Conservation (phyloP, 2,888 invertebrate genomes). For the Eupithecia tripunctaria region DNA sequence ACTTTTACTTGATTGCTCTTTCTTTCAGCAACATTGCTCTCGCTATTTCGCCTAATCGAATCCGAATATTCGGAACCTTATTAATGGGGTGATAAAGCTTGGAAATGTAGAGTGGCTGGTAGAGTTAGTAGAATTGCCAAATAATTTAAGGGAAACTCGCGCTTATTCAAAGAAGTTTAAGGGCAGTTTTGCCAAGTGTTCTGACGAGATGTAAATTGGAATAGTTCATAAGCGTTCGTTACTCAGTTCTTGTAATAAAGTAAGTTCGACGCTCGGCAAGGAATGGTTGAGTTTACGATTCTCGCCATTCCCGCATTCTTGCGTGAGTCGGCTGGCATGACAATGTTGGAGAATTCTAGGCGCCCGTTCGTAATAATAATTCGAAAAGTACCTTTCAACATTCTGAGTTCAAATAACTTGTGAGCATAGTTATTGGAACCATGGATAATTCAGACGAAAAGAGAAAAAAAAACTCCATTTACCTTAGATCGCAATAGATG, state of each 20-base stretch:
- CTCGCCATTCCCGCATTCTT: constrained; percentile 46
- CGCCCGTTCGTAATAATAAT: constrained; percentile 18
- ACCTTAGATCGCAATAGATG: too few species aligned
- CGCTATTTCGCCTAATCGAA: constrained; percentile 19
- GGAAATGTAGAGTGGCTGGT: background rate
- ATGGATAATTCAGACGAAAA: background rate
- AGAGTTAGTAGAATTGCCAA: background rate
- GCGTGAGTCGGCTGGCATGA: constrained; percentile 44
- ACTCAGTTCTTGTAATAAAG: constrained; percentile 38
- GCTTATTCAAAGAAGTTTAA: constrained; percentile 23
- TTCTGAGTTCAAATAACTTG: background rate
- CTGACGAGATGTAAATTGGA: constrained; percentile 60
- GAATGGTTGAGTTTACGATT: constrained; percentile 50
- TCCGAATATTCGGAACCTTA: constrained; percentile 15
- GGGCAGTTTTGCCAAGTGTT: constrained; percentile 20
- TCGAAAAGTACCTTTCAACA: background rate
- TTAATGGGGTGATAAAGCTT: background rate
- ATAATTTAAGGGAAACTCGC: constrained; percentile 23
- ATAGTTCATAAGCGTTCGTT: constrained; percentile 54
- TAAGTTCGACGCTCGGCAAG: constrained; percentile 48
- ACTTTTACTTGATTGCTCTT: constrained; percentile 36
- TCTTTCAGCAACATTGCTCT: constrained; percentile 17
- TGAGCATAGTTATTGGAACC: background rate
- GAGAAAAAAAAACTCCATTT: background rate
- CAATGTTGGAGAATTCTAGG: constrained; percentile 38